Percentiles rank a stretch among this genome's conserved stretches.
These are phyloP conservation scores for Hybos culiciformis DNA, from an alignment of 2,888 invertebrate genomes.

Conservation along the genomic window DNA sequence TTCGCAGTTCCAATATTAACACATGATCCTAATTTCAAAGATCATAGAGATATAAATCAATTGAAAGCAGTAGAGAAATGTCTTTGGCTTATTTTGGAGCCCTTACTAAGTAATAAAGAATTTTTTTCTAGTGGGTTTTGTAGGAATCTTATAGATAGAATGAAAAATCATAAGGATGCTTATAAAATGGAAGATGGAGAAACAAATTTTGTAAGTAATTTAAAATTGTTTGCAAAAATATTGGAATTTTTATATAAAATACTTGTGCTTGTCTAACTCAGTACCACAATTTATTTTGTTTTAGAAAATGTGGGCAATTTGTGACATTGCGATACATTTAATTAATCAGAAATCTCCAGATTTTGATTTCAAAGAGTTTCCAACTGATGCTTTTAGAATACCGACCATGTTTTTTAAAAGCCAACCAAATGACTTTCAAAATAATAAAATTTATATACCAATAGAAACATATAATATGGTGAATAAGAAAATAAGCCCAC, in stretches of 20 bases:
- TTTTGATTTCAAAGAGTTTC: conserved; percentile 82
- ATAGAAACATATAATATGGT: conserved; percentile 40
- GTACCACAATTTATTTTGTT: too few relatives aligned
- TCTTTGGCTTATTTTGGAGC: conserved; percentile 89
- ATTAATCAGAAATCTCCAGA: conserved; percentile 74
- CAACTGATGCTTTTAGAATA: conserved; percentile 70
- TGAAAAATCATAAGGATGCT: conserved; percentile 89
- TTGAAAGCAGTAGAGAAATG: conserved; percentile 72
- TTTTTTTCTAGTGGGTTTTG: conserved; percentile 92
- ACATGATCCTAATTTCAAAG: conserved; percentile 76
- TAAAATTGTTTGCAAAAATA: conserved; percentile 17
- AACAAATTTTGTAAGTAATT: conserved; percentile 60
- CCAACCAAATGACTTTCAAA: conserved; percentile 55
- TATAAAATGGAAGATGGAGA: conserved; percentile 68
- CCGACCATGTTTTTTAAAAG: conserved; percentile 83
- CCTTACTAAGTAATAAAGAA: conserved; percentile 83
- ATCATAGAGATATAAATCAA: conserved; percentile 59
- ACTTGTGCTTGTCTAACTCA: too few relatives aligned
- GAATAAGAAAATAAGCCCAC: conserved; percentile 12
- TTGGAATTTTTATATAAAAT: too few relatives aligned
- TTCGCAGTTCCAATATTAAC: conserved; percentile 92
- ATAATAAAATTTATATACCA: conserved; percentile 69
- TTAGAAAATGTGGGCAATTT: conserved; percentile 92
- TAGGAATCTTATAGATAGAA: conserved; percentile 81
- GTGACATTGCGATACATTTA: conserved; percentile 86